phyloP scores from a whole-genome alignment of 2,113 vertebrate species.

The Petaurus breviceps region DNA sequence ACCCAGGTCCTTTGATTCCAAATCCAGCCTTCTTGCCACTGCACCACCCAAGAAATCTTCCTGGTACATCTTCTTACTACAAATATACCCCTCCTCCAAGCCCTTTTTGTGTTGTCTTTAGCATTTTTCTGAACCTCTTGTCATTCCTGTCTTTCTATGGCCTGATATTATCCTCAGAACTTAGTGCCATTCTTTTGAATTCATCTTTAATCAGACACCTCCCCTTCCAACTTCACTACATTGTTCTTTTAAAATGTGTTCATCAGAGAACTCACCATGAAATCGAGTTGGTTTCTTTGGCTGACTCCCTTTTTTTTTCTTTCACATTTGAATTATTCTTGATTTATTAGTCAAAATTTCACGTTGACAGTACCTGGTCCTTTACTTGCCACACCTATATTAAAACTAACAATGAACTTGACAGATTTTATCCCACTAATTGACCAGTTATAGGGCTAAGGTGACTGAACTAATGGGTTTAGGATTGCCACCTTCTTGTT shows the following conservation, averaged over 20 bases:
- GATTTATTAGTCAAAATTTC: not conserved
- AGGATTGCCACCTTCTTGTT: not conserved
- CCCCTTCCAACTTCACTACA: not conserved
- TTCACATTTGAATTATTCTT: not conserved
- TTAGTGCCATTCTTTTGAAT: not conserved
- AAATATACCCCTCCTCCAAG: not conserved
- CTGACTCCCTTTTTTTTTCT: not conserved
- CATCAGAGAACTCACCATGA: not conserved
- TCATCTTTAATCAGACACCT: not conserved
- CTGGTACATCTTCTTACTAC: not conserved
- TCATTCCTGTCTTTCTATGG: not conserved
- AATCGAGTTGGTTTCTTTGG: not conserved
- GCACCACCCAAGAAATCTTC: not conserved
- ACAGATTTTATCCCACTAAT: conserved; percentile 4
- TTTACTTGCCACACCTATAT: not conserved
- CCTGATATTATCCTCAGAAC: not conserved
- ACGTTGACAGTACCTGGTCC: not conserved
- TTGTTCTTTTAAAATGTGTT: not conserved
- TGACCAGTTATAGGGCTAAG: conserved; percentile 9
- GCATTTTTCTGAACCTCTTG: not conserved
- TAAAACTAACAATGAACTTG: not conserved
- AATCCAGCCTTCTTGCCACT: not conserved
- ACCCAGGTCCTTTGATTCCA: not conserved
- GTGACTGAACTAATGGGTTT: conserved; percentile 11
- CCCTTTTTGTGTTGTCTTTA: not conserved